Base-by-base conservation (phyloP, 2,888 invertebrate species). In the Cheilosia vulpina region DNA sequence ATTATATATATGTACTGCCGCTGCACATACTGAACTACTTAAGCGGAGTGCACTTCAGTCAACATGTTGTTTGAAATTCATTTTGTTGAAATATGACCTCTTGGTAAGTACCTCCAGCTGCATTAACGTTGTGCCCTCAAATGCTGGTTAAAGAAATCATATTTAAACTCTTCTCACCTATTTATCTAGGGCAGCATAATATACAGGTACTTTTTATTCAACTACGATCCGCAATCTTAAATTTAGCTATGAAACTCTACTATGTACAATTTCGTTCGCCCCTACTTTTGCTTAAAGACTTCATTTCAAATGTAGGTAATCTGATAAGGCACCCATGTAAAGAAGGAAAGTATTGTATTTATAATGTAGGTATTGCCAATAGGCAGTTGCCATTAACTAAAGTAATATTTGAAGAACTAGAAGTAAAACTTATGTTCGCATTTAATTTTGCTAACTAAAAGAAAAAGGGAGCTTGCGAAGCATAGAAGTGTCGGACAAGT, bases 121-220 rank as follows among this genome's bases (percentile, higher is more conserved):
- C 47, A 63, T 31, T 17, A 47, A 3, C 17, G 31, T 34, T 19
- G 19, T 34, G 63, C 63, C 34, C 13, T 63, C 31, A 2, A 52
- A 65, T 65, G 52, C 65, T 65, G 65, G 65, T 65, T 27, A 19
- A 65, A 52, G 50, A 65, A 52, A 65, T 38, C 50, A 63, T 63
- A 63, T 60, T 63, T 34, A 17, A 45, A 50, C 31, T 62, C 47
- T 50, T 63, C 43, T 27, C 63, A 63, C 47, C 63, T 31, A 7
- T 63, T 47, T 31, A 63, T 50, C n/a, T 63, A 47, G 63, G 45
- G 47, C 63, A 63, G 19, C 5, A 9, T 24, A 52, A 52, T 38
- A 65, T 65, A 52, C 65, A 65, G 65, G 65, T 65, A 65, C 65
- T 65, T 52, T 65, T 52, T 41, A 65, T 65, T 65, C 65, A 5